phyloP scores from a whole-genome alignment of 1,140 invertebrate species.

The Zaprionus inermis region DNA sequence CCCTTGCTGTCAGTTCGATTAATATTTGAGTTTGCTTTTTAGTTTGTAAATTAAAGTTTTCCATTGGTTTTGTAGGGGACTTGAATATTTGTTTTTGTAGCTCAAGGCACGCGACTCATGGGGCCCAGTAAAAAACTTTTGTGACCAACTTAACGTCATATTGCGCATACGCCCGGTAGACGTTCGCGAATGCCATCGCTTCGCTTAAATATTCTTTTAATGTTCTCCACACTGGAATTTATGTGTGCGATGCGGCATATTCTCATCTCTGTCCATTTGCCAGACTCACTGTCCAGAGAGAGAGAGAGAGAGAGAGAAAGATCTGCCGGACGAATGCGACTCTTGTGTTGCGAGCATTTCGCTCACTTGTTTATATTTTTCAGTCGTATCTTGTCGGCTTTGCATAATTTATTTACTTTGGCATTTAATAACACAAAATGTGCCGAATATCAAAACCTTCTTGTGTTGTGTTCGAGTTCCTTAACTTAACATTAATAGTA shows the following conservation, averaged over 20 bases:
- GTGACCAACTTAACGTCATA: conserved; percentile 1
- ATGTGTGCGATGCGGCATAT: background rate
- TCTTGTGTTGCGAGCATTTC: conserved; percentile 2
- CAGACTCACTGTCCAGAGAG: background rate
- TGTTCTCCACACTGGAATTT: conserved; percentile 9
- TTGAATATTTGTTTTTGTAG: background rate
- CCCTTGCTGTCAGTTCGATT: conserved; percentile 22
- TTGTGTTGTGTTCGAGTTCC: background rate
- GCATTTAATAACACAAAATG: conserved; percentile 13
- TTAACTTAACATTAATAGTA: background rate
- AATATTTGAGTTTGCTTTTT: conserved; percentile 45
- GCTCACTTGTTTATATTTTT: conserved; percentile 13
- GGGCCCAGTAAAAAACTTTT: conserved; percentile 4
- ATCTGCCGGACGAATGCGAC: background rate
- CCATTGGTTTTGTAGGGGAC: background rate
- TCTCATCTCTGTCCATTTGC: background rate
- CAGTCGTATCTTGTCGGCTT: conserved; percentile 7
- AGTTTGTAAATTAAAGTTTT: conserved; percentile 40
- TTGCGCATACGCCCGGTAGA: conserved; percentile 15
- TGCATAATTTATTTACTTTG: conserved; percentile 27
- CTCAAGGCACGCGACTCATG: background rate
- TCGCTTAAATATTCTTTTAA: background rate
- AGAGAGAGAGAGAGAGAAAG: too few relatives aligned
- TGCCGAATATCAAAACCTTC: conserved; percentile 1
- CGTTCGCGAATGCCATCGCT: background rate